phyloP scores from a whole-genome alignment of 1,140 invertebrate genomes.

The Drosophila bipectinata region DNA sequence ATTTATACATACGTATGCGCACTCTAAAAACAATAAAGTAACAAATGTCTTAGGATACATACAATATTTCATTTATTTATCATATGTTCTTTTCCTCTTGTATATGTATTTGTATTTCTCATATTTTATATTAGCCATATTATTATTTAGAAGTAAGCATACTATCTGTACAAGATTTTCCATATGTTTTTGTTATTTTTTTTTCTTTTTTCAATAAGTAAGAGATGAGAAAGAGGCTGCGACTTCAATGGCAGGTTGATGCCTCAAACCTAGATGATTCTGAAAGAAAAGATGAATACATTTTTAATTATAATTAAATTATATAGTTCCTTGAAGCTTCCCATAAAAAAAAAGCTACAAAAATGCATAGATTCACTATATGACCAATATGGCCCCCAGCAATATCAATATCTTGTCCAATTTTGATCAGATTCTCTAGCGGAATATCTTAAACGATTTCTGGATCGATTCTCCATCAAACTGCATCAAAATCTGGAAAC shows the following conservation, averaged over 20 bases:
- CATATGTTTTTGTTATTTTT: background rate
- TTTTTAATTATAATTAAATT: background rate
- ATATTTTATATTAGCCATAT: conserved; percentile 71
- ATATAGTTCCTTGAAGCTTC: no score
- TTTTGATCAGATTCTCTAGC: no score
- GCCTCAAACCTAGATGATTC: conserved; percentile 66
- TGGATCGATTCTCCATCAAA: no score
- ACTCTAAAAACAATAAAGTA: conserved; percentile 65
- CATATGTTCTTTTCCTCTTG: conserved; percentile 42
- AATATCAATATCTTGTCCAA: no score
- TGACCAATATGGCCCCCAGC: no score
- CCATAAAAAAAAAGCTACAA: no score
- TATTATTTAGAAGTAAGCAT: conserved; percentile 76
- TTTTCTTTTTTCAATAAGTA: conserved; percentile 44
- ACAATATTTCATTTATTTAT: conserved; percentile 48
- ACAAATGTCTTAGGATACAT: conserved; percentile 64
- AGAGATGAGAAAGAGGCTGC: conserved; percentile 38
- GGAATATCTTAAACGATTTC: no score
- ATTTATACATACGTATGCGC: conserved; percentile 57
- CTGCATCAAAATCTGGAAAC: no score
- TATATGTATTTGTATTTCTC: conserved; percentile 44
- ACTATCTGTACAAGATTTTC: conserved; percentile 74
- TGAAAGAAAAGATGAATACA: conserved; percentile 7
- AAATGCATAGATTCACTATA: no score
- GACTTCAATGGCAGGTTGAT: conserved; percentile 23